Percentiles rank a stretch among this genome's conserved stretches.
phyloP scores from a whole-genome alignment of 2,113 vertebrate genomes.

The Anthoscopus minutus region DNA sequence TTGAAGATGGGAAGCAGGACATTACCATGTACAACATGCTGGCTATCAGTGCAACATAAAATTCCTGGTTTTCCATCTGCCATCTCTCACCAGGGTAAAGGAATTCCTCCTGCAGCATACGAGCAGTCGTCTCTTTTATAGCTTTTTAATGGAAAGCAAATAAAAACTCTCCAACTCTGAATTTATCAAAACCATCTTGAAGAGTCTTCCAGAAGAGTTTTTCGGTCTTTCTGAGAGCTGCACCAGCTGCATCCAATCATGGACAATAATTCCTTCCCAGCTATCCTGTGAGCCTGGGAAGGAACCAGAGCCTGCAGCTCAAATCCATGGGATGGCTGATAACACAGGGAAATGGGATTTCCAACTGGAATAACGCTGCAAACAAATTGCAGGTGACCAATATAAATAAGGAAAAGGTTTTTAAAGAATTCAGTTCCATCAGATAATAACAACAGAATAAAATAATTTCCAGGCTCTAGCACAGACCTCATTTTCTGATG shows the following conservation, averaged over 20 bases:
- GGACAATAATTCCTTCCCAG: background rate
- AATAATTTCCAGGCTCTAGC: background rate
- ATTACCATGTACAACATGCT: background rate
- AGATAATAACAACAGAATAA: background rate
- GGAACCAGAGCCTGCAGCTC: background rate
- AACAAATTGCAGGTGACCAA: background rate
- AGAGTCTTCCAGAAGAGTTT: background rate
- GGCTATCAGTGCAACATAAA: background rate
- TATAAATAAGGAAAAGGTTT: background rate
- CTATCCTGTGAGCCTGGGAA: background rate
- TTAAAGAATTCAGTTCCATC: background rate
- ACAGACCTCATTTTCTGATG: fast-evolving
- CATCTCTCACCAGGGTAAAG: background rate
- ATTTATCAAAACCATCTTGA: conserved; percentile 16
- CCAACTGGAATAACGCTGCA: background rate
- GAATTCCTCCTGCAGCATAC: background rate
- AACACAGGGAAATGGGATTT: background rate
- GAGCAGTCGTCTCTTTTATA: background rate
- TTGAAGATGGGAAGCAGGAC: background rate
- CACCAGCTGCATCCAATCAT: background rate
- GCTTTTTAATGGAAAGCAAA: background rate
- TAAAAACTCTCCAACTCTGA: background rate
- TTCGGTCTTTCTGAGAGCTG: background rate
- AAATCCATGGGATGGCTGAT: background rate
- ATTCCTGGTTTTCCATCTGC: background rate